phyloP scores from a whole-genome alignment of 2,113 vertebrate species.

The Turdus rufiventris region DNA sequence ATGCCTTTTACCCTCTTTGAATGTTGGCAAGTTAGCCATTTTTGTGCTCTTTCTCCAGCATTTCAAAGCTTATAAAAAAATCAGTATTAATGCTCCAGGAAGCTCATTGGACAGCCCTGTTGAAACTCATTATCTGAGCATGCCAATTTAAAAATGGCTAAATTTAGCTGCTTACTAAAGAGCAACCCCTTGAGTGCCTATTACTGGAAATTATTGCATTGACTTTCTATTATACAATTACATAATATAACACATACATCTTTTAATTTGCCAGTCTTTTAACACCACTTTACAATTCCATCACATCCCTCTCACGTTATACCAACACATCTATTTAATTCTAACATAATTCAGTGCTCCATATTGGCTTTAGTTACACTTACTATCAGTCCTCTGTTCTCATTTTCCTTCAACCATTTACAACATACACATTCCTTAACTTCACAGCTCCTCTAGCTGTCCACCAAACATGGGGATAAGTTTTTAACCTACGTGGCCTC shows the following conservation, averaged over 20 bases:
- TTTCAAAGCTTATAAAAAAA: slow-evolving; percentile 39
- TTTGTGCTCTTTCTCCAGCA: not conserved
- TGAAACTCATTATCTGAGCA: slow-evolving; percentile 22
- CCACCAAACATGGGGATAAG: not conserved
- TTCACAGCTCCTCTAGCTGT: not conserved
- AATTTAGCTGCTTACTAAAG: slow-evolving; percentile 15
- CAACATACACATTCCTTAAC: fast-evolving
- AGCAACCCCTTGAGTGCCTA: not conserved
- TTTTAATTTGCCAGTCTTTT: not conserved
- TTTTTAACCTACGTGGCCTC: not conserved
- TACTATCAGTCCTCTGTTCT: not conserved
- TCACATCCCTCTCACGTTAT: not conserved
- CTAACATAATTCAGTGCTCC: not conserved
- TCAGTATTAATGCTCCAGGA: not conserved
- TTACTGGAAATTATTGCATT: not conserved
- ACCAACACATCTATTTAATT: not conserved
- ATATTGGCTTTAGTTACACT: not conserved
- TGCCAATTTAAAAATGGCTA: not conserved
- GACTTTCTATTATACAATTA: not conserved
- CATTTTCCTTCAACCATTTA: not conserved
- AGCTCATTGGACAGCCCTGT: slow-evolving; percentile 15
- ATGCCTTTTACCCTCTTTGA: slow-evolving; percentile 55
- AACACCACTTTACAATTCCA: not conserved
- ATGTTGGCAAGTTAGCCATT: slow-evolving; percentile 17
- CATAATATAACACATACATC: not conserved